Percentiles rank a stretch among this genome's conserved stretches.
Evolutionary conservation across 2,888 invertebrate species (phyloP).

Genomic region (Heteromyza rotundicornis): DNA sequence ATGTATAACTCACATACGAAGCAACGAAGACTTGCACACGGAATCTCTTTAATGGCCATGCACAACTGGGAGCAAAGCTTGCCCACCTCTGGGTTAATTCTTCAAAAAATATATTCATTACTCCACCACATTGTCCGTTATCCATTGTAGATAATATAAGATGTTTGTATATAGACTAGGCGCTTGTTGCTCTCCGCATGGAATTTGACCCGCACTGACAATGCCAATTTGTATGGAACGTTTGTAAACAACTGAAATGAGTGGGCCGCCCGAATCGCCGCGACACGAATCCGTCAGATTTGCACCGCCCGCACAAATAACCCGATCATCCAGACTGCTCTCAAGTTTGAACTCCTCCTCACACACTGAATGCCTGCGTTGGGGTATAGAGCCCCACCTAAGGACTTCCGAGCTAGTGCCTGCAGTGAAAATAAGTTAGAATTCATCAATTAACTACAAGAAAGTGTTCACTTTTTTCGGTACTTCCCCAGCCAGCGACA

Average conservation of each 20-base stretch:
- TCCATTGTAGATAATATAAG: constrained; percentile 66
- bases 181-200: constrained; percentile 63
- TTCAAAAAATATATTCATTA: no score
- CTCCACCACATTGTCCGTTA: constrained; percentile 44
- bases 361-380: constrained; percentile 36
- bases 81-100: no score
- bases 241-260: constrained; percentile 35
- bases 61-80: no score
- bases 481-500: constrained; percentile 55
- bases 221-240: constrained; percentile 64
- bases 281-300: constrained; percentile 40
- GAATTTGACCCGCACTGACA: constrained; percentile 69
- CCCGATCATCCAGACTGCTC: constrained; percentile 39
- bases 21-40: no score
- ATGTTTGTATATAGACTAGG: constrained; percentile 68
- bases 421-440: no score
- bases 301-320: constrained; percentile 51
- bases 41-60: no score
- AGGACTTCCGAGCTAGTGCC: constrained; percentile 34
- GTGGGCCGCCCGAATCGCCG: constrained; percentile 54
- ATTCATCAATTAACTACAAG: not conserved
- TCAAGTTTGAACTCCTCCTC: constrained; percentile 38
- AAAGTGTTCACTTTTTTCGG: constrained; percentile 37
- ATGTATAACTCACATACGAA: no score
- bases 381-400: constrained; percentile 40